Evolutionary conservation across 2,888 invertebrate genomes (phyloP), one percentile per base, ranked within the genome.

Genomic region (Ashinkailepas kermadecensis): DNA sequence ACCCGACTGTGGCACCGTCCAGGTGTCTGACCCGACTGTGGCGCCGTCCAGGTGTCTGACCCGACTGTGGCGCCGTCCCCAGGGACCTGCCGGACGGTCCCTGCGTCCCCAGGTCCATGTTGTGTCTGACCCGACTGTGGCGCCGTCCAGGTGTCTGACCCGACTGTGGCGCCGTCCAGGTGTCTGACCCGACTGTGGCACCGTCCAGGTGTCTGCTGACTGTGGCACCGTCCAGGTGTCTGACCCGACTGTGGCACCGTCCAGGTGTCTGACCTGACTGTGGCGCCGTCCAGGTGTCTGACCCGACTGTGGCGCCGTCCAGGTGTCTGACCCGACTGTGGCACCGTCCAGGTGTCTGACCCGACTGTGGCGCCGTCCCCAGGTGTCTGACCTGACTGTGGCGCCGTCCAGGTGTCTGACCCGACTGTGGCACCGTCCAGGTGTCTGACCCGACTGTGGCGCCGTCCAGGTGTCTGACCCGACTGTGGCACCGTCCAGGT

Each of bases 61-160:
- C n/a, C 25, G 23, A 1, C 25, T 13, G 12, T 21, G 8, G 11
- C 25, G 90, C 93, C 85, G 93, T 95, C n/a, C 97, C 97, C 88
- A 92, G 93, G 86, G 97, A 98, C 88, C 90, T 98, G 85, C 95
- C 97, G 3, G 93, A 1, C 39, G 4, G n/a, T n/a, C n/a, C n/a
- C n/a, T n/a, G n/a, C n/a, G n/a, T n/a, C n/a, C n/a, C n/a, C n/a
- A n/a, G n/a, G n/a, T n/a, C n/a, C n/a, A n/a, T n/a, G n/a, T n/a
- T n/a, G 8, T 65, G n/a, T 39, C 15, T 39, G 6, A 39, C 70
- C 12, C 4, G 13, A 2, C 70, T 39, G n/a, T 15, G 70, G 15
- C 39, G n/a, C n/a, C n/a, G n/a, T n/a, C n/a, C n/a, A n/a, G 11
- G 56, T 25, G 4, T 10, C n/a, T n/a, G n/a, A n/a, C n/a, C n/a